These are phyloP conservation scores for Vireo altiloquus DNA, from an alignment of 2,113 vertebrate species.

Conservation along the genomic window DNA sequence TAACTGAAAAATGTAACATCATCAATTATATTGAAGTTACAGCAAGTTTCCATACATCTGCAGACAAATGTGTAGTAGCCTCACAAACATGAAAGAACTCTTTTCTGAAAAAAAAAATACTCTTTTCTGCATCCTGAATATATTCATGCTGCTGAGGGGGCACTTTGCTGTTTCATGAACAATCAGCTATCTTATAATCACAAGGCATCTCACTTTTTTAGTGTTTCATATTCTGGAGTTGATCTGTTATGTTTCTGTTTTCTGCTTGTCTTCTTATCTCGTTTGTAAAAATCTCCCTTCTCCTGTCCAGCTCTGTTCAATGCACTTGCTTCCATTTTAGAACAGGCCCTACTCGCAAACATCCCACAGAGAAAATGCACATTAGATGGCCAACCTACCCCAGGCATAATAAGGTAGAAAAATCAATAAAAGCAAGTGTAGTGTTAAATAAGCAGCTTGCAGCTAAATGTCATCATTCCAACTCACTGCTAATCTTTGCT, in stretches of 20 bases:
- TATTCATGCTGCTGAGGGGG: background rate
- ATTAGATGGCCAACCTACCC: background rate
- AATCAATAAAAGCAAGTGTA: background rate
- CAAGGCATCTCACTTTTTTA: background rate
- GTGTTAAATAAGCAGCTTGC: background rate
- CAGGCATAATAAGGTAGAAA: background rate
- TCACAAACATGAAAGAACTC: background rate
- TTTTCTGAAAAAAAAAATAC: background rate
- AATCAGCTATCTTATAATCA: background rate
- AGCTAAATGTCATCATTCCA: background rate
- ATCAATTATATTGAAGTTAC: background rate
- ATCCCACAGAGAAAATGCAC: fast-evolving
- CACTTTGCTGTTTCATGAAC: background rate
- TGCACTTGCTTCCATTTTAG: background rate
- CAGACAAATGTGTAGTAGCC: background rate
- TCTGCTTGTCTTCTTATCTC: background rate
- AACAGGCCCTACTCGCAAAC: background rate
- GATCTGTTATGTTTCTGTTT: background rate
- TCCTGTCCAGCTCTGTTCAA: background rate
- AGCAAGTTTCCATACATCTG: background rate
- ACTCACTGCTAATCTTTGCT: background rate
- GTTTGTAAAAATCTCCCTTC: background rate
- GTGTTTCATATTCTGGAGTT: background rate
- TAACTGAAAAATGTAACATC: background rate
- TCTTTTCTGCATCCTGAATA: background rate